Evolutionary conservation across 2,797 vertebrate genomes (phyloP), one percentile per base, ranked within the genome.

Genomic region (Myotis daubentonii): DNA sequence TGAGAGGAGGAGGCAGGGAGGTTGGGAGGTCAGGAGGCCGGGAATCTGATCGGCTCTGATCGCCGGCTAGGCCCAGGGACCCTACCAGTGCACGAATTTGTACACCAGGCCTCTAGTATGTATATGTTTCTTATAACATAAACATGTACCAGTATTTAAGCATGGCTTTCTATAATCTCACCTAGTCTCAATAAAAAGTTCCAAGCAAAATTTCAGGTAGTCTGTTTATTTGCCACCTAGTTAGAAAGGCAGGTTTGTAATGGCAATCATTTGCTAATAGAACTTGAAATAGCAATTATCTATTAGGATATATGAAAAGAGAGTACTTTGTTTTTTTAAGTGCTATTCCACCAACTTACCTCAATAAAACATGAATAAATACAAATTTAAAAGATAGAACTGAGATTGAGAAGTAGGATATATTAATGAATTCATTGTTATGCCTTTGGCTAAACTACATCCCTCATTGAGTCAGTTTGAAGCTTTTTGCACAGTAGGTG

Each of bases 401-500:
- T 53, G 70, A 87, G 55, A 89, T 11, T 70, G 33, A 82, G 66
- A 93, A 96, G 75, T 78, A 92, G 78, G 78, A 44, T 38, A 87
- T 74, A 94, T 92, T 94, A n/a, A 68, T 93, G 74, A 92, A 90
- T 87, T 83, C 38, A 91, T 93, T 88, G 91, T 89, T 94, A 60
- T 96, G 96, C 57, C 91, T 92, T 89, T 96, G 90, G 74, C 76
- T 96, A 97, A 96, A 95, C 70, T 71, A 60, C 55, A 92, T 80
- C 71, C 60, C 65, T 92, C 83, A 51, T 84, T 53, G 55, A 93
- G 92, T 92, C 93, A 94, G 89, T 95, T 49, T 89, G 92, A 95
- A 95, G 92, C 78, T 79, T 51, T 86, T 92, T 97, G 95, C 96
- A 78, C 71, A 9, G 89, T 81, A 85, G 94, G 94, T 87, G 78